Evolutionary conservation across 2,888 invertebrate species (phyloP), one percentile per base, ranked within the genome.

Genomic region (Elmis aenea): DNA sequence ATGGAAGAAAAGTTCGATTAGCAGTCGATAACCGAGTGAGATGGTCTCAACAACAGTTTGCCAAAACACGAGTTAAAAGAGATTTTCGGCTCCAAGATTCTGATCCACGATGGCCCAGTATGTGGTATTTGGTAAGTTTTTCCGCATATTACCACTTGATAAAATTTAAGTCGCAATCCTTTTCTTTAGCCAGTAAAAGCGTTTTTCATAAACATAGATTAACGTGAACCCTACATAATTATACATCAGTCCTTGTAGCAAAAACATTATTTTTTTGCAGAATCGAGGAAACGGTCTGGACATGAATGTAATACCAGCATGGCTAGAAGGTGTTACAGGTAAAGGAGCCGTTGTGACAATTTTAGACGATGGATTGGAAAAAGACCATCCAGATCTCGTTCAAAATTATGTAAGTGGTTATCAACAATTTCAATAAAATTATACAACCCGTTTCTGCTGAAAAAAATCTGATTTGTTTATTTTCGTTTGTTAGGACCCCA

Each of bases 291-390:
- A 81, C 43, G 91, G 89, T 6, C 69, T 92, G 45, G 93, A 94
- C 61, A 95, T 97, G 95, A 94, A 95, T 68, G 96, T 97, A 46
- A 83, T 88, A 58, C 88, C 87, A 35, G 96, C 94, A 20, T 97
- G 97, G 96, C 77, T 82, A 61, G 85, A 88, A 67, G 95, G 94
- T 29, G 82, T 90, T 59, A 95, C 95, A 1, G 97, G 96, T 18
- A 83, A 83, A 57, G 93, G 93, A 18, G 86, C 96, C 11, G 94
- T 95, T 10, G 95, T 97, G 45, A 94, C 96, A 27, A 96, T 97
- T 53, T 76, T 97, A 29, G 96, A 97, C 64, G 96, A 96, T 64
- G 96, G 96, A 13, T 75, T 96, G 22, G 95, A 96, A 66, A 92
- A 89, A 42, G 88, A 92, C 68, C 95, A 96, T 72, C 95, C 95